These are phyloP conservation scores for Isurus oxyrinchus DNA, from an alignment of 2,113 vertebrate genomes.

Conservation along the genomic window DNA sequence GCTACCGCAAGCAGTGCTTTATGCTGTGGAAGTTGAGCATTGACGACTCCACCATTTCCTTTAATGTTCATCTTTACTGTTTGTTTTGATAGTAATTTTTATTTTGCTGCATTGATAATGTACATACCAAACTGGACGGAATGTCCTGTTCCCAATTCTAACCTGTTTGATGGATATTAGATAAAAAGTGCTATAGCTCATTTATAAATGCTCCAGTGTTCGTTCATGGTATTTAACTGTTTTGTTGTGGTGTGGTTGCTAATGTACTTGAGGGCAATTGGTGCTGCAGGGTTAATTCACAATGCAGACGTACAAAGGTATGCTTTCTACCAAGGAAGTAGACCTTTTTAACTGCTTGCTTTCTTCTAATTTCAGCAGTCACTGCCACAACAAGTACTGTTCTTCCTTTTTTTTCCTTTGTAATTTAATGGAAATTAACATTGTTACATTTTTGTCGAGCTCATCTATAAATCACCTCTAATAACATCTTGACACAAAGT, in stretches of 20 bases:
- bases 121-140: background rate
- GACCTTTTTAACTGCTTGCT: background rate
- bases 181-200: background rate
- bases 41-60: background rate
- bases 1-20: background rate
- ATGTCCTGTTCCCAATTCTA: background rate
- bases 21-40: background rate
- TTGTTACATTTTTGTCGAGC: conserved; percentile 41
- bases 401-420: background rate
- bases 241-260: background rate
- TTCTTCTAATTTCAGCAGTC: background rate
- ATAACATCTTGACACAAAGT: conserved; percentile 43
- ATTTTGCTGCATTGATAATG: background rate
- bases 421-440: conserved; percentile 27
- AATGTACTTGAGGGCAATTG: background rate
- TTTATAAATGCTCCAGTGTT: background rate
- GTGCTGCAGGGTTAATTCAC: background rate
- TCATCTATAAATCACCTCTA: conserved; percentile 48
- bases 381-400: background rate
- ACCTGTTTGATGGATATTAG: background rate
- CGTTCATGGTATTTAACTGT: background rate
- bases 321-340: too few species aligned
- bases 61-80: conserved; percentile 26
- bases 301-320: background rate
- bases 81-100: background rate